Conservation (phyloP, 1,140 invertebrate genomes). For the Camponotus vicinus region DNA sequence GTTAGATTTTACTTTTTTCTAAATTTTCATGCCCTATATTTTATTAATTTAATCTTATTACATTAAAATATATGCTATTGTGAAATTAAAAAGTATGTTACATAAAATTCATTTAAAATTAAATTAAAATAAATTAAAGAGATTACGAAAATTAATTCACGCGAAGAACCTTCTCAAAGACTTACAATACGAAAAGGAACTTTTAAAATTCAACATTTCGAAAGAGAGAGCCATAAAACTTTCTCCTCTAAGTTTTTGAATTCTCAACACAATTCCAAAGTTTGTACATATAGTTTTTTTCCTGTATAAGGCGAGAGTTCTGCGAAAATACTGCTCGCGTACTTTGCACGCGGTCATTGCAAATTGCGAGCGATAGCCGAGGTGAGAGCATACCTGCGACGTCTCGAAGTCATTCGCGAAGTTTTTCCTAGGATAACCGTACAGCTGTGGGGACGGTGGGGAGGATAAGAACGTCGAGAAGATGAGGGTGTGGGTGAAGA, state of each 20-base stretch:
- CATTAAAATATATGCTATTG: constrained; percentile 1
- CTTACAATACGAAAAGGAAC: constrained; percentile 6
- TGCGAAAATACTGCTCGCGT: constrained; percentile 10
- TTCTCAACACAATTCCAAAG: constrained; percentile 3
- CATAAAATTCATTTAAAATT: constrained; percentile 23
- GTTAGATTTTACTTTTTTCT: not conserved
- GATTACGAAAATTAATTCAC: constrained; percentile 37
- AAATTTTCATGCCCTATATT: not conserved
- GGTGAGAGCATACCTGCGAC: constrained; percentile 38
- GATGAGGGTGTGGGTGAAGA: constrained; percentile 42
- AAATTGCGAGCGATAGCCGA: constrained; percentile 52
- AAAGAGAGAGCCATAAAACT: not conserved
- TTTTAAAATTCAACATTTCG: not conserved
- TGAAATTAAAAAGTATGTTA: constrained; percentile 14
- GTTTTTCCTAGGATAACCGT: constrained; percentile 48
- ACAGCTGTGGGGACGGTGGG: not conserved
- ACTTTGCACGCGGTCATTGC: constrained; percentile 24
- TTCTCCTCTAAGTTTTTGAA: not conserved
- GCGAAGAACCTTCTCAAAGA: not conserved
- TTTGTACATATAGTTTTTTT: not conserved
- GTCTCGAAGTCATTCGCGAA: constrained; percentile 53
- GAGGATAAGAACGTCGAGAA: constrained; percentile 8
- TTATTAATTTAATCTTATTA: constrained; percentile 25
- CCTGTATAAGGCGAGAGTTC: not conserved
- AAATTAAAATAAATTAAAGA: constrained; percentile 31